Conservation (phyloP, 2,888 invertebrate species). For the Diadromus collaris region DNA sequence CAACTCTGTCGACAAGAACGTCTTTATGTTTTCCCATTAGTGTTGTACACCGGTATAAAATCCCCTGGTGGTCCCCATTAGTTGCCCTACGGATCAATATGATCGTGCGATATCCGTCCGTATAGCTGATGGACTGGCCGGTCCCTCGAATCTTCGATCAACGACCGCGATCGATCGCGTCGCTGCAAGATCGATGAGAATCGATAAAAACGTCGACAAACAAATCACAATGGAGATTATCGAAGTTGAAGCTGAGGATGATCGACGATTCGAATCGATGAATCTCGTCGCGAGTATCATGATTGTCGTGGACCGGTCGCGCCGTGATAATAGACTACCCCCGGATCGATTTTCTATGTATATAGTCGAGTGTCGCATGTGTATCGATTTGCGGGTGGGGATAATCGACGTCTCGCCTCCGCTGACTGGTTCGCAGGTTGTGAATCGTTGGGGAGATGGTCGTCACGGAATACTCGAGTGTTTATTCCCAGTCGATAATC, state of each 20-base stretch:
- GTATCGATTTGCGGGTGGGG: slow-evolving; percentile 14
- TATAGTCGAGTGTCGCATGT: slow-evolving; percentile 11
- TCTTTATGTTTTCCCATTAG: too few species aligned
- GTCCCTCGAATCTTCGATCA: slow-evolving; percentile 1
- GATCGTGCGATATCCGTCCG: not conserved
- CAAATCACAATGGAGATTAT: slow-evolving; percentile 21
- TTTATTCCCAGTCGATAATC: slow-evolving; percentile 46
- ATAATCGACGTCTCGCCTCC: slow-evolving; percentile 9
- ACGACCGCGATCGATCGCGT: slow-evolving; percentile 7
- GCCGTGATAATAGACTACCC: slow-evolving; percentile 13
- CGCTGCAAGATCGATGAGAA: slow-evolving; percentile 3
- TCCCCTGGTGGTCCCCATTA: not conserved
- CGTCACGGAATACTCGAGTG: slow-evolving; percentile 14
- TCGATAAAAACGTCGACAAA: slow-evolving; percentile 30
- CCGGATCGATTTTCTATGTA: slow-evolving; percentile 19
- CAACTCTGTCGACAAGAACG: not conserved
- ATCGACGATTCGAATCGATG: slow-evolving; percentile 36
- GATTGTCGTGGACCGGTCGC: slow-evolving; percentile 44
- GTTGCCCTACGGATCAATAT: not conserved
- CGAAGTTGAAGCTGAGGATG: slow-evolving; percentile 9
- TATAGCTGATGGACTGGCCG: not conserved
- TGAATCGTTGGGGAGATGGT: slow-evolving; percentile 26
- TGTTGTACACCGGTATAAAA: not conserved
- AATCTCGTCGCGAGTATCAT: slow-evolving; percentile 42
- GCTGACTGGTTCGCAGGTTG: slow-evolving; percentile 20